Base-by-base conservation (phyloP, 2,888 invertebrate species). In the Oscheius sp. region DNA sequence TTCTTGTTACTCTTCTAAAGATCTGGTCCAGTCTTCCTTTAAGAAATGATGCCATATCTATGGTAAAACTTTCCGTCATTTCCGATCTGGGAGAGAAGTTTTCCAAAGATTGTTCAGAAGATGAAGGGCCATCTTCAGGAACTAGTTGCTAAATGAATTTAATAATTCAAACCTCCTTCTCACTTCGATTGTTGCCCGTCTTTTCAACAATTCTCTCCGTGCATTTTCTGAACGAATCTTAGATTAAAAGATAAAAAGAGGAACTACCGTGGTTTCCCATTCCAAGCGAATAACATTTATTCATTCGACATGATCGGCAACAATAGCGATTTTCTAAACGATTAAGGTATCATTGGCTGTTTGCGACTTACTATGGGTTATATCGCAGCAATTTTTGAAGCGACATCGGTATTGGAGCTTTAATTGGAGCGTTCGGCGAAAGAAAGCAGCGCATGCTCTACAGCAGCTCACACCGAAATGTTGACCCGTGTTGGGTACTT, bases 371-470 rank as follows among this genome's bases (percentile, higher is more conserved):
- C 77, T 77, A 20, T 74, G 70, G 4, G 77, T 70, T 12, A 77
- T 72, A 68, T 77, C 73, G 52, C 77, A 77, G 12, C 72, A 66
- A 25, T 57, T 53, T 34, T 73, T 70, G 29, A 73, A 73, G 6
- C 77, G 68, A 33, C 77, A 77, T 58, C 75, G 70, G 46, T 75
- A 75, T 37, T 65, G 39, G 12, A 75, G 42, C 23, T 71, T 70
- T 20, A 73, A 48, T n/a, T 73, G 73, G 4, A 65, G 70, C 8
- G 75, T 69, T 57, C 75, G 37, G 25, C 77, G 48, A 53, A 73
- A 77, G 46, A 77, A 77, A n/a, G 77, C 77, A 5, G 74, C 73
- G 50, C 77, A 77, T 1, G 77, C 77, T n/a, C 77, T 68, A 63
- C 77, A 77, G 46, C 77, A 75, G 61, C 65, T 45, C 15, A 75